These are phyloP conservation scores for Crossocerus cetratus DNA, from an alignment of 2,888 invertebrate species.

Conservation along the genomic window DNA sequence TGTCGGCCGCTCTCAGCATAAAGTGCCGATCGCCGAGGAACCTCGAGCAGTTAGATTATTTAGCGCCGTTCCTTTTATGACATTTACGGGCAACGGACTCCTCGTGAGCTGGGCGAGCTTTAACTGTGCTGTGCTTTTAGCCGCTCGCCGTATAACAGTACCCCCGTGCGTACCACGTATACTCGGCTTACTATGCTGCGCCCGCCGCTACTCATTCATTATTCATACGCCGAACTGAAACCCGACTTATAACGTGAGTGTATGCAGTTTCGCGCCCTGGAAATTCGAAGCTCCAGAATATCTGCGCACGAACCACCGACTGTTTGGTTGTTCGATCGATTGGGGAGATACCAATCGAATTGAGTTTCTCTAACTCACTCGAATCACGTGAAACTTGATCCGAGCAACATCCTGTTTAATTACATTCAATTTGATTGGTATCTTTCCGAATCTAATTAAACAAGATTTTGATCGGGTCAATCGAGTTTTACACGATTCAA, in stretches of 20 bases:
- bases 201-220: slow-evolving; percentile 61
- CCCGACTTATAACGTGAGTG: slow-evolving; percentile 63
- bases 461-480: too few relatives aligned
- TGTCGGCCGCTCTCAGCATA: slow-evolving; percentile 12
- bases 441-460: neutral
- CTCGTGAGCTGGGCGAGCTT: slow-evolving; percentile 47
- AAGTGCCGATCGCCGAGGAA: slow-evolving; percentile 31
- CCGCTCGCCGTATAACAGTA: slow-evolving; percentile 53
- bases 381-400: too few relatives aligned
- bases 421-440: too few relatives aligned
- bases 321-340: too few relatives aligned
- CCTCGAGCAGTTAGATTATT: slow-evolving; percentile 54
- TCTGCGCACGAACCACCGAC: too few relatives aligned
- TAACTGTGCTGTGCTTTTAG: slow-evolving; percentile 49
- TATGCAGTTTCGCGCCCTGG: slow-evolving; percentile 61
- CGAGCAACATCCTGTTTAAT: too few relatives aligned
- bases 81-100: slow-evolving; percentile 39
- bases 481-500: too few relatives aligned
- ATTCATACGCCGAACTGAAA: slow-evolving; percentile 64
- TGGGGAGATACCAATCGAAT: too few relatives aligned
- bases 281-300: slow-evolving; percentile 58
- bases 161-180: slow-evolving; percentile 34
- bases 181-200: slow-evolving; percentile 60
- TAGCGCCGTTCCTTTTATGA: slow-evolving; percentile 47
- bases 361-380: too few relatives aligned